These are phyloP conservation scores for Chironomus tepperi DNA, from an alignment of 1,140 invertebrate species.

Conservation along the genomic window DNA sequence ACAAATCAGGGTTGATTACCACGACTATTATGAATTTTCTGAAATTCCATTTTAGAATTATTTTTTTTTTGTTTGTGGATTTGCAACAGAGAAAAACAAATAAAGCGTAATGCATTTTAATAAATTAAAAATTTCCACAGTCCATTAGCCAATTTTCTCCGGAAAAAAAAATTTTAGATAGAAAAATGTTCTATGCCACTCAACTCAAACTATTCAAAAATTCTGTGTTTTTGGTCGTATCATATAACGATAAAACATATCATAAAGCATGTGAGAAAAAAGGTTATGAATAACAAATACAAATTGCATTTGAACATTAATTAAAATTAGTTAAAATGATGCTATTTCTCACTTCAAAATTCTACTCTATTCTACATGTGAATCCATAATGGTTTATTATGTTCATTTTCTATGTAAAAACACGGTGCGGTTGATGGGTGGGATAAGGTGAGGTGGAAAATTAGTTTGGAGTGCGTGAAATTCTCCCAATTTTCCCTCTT, in stretches of 20 bases:
- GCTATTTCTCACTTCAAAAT: background rate
- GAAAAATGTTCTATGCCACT: no score
- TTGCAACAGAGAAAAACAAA: no score
- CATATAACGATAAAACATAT: background rate
- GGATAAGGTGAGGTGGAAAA: background rate
- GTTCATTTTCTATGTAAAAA: background rate
- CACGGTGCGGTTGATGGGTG: background rate
- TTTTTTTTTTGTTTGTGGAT: background rate
- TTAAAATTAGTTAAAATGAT: constrained; percentile 24
- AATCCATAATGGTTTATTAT: constrained; percentile 10
- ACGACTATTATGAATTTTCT: no score
- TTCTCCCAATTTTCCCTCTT: no score
- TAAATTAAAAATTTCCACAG: constrained; percentile 9
- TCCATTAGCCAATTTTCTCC: background rate
- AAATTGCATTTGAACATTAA: constrained; percentile 23
- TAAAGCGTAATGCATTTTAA: constrained; percentile 8
- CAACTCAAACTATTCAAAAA: no score
- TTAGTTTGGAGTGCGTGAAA: background rate
- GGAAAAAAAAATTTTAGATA: no score
- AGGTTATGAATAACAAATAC: constrained; percentile 19
- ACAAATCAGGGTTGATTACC: background rate
- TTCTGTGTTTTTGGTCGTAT: no score
- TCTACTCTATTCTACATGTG: background rate
- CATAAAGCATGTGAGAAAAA: background rate
- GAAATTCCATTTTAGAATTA: no score